Evolutionary conservation across 2,888 invertebrate genomes (phyloP), one percentile per base, ranked within the genome.

Genomic region (Bimastos eiseni): DNA sequence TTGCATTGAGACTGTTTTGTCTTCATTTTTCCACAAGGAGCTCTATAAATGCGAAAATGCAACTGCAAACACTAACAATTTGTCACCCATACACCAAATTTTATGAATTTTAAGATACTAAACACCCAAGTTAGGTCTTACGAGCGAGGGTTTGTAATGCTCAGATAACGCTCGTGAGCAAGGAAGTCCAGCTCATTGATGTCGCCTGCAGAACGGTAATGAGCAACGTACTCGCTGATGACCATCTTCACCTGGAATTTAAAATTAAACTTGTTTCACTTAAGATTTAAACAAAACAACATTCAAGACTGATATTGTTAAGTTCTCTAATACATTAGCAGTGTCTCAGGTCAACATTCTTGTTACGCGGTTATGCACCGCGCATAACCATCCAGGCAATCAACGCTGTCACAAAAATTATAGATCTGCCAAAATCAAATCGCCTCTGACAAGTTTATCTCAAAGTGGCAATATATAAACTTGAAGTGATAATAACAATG

Each of bases 131-230:
- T 55, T 89, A 8, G 36, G 38, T 38, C 70, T 55, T 55, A 88
- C 90, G 37, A 38, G 19, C 33, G 37, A 33, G 84, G 34, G 41
- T n/a, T 70, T 11, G 19, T 86, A 55, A 89, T 55, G 36, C 70
- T 38, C 21, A 94, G 92, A 90, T 93, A 93, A 5, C 93, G 92
- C 83, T 94, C 93, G 90, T 93, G 92, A 19, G 90, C 90, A 5
- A 94, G 93, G 91, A 94, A 94, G 44, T 93, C 91, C 89, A 94
- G 89, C 90, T 94, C 94, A 92, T 94, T 92, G 33, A 94, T 92
- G 88, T 93, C 93, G 15, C 94, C 94, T 70, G 92, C 92, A 24
- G 92, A 91, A 89, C 92, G 91, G 91, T 94, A 93, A 21, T 92
- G 90, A 30, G 92, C 91, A 34, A 92, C 89, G 90, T 94, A 94